Conservation (phyloP, 2,888 invertebrate genomes). For the Lasioglossum pauxillum region DNA sequence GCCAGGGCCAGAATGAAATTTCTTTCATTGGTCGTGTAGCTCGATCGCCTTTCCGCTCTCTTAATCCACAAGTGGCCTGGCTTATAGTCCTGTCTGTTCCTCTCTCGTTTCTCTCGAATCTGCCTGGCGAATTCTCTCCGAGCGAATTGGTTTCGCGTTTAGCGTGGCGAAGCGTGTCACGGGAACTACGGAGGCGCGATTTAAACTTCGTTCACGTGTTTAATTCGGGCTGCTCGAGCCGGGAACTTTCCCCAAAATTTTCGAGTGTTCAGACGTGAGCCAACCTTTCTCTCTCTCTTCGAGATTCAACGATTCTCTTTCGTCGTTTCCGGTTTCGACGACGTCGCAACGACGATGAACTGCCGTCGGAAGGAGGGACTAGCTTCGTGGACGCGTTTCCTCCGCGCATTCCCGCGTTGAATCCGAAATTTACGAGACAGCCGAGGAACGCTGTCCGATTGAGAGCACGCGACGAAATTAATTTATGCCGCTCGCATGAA, state of each 20-base stretch:
- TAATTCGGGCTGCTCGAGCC: not conserved
- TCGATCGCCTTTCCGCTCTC: not conserved
- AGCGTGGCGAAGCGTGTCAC: not conserved
- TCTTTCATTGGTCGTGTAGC: not conserved
- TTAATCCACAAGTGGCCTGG: not conserved
- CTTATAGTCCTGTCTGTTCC: not conserved
- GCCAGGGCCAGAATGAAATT: conserved; percentile 21
- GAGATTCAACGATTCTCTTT: not conserved
- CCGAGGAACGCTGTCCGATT: conserved; percentile 43
- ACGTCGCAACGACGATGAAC: conserved; percentile 65
- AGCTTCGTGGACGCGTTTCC: conserved; percentile 47
- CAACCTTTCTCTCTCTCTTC: not conserved
- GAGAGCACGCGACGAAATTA: conserved; percentile 59
- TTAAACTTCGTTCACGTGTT: conserved; percentile 6
- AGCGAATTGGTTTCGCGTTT: not conserved
- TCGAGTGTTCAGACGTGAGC: not conserved
- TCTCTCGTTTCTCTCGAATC: not conserved
- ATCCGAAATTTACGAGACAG: conserved; percentile 58
- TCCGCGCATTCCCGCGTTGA: conserved; percentile 36
- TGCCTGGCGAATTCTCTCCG: not conserved
- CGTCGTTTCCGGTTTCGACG: not conserved
- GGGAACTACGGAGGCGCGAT: not conserved
- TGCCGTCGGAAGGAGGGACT: conserved; percentile 51
- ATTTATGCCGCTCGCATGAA: conserved; percentile 46
- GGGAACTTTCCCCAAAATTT: not conserved